Percentiles rank a stretch among this genome's conserved stretches.
Evolutionary conservation across 2,113 vertebrate genomes (phyloP).

Genomic region (Mus pahari): DNA sequence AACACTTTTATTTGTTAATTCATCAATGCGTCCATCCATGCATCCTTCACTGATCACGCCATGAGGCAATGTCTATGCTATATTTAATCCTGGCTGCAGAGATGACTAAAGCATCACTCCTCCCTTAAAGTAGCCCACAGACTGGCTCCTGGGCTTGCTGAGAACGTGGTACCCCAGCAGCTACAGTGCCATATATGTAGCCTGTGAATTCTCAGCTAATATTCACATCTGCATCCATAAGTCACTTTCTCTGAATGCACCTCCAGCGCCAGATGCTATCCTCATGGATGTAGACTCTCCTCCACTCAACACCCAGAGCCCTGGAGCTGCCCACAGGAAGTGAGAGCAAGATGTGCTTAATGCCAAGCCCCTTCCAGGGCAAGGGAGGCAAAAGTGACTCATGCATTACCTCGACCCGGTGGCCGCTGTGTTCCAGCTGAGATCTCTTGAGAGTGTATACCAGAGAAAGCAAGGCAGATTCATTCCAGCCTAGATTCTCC

Average conservation of each 20-base stretch:
- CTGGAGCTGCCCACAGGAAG: background rate
- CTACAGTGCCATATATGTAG: background rate
- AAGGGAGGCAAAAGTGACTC: background rate
- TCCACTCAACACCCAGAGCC: background rate
- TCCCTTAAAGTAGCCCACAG: background rate
- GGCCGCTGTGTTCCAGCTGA: background rate
- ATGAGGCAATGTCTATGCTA: background rate
- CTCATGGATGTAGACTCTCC: background rate
- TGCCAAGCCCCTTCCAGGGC: background rate
- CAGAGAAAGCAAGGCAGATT: background rate
- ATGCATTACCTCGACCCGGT: background rate
- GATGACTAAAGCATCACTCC: background rate
- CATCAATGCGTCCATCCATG: background rate
- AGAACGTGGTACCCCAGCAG: background rate
- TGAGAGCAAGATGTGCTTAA: background rate
- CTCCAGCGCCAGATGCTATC: background rate
- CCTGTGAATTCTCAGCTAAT: background rate
- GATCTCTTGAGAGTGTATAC: background rate
- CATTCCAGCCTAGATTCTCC: background rate
- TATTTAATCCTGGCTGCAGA: background rate
- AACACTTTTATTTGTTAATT: background rate
- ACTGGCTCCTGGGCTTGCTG: background rate
- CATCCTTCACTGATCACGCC: background rate
- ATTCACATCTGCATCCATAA: background rate
- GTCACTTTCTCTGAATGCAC: conserved; percentile 2